phyloP scores from a whole-genome alignment of 2,888 invertebrate genomes.

The Aleiodes alternator region DNA sequence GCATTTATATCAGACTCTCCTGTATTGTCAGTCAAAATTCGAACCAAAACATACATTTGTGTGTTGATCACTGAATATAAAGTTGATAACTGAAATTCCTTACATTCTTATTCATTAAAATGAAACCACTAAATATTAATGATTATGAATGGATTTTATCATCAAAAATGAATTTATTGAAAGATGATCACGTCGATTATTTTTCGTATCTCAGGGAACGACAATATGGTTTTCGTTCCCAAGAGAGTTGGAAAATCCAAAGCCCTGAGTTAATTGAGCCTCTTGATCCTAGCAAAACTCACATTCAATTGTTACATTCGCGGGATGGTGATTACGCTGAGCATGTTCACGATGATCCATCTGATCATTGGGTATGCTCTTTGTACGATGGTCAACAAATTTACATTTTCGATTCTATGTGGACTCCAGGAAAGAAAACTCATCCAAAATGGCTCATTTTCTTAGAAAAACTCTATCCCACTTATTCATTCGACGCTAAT shows the following conservation, averaged over 20 bases:
- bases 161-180: not conserved
- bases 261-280: not conserved
- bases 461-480: too few species aligned
- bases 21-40: too few species aligned
- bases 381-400: too few species aligned
- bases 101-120: not conserved
- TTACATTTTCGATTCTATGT: too few species aligned
- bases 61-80: too few species aligned
- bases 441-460: not conserved
- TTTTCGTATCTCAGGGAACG: not conserved
- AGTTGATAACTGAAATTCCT: too few species aligned
- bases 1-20: too few species aligned
- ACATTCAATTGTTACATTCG: not conserved
- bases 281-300: too few species aligned
- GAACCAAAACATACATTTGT: too few species aligned
- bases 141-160: constrained; percentile 2
- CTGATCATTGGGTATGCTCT: too few species aligned
- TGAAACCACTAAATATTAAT: constrained; percentile 21
- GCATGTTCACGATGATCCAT: too few species aligned
- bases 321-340: not conserved
- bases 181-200: constrained; percentile 18
- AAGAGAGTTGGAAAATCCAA: constrained; percentile 19
- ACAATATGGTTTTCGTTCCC: constrained; percentile 2
- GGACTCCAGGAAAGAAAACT: not conserved
- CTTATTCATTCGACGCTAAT: too few species aligned